Conservation (phyloP, 2,888 invertebrate genomes). For the Pristionchus arcanus region DNA sequence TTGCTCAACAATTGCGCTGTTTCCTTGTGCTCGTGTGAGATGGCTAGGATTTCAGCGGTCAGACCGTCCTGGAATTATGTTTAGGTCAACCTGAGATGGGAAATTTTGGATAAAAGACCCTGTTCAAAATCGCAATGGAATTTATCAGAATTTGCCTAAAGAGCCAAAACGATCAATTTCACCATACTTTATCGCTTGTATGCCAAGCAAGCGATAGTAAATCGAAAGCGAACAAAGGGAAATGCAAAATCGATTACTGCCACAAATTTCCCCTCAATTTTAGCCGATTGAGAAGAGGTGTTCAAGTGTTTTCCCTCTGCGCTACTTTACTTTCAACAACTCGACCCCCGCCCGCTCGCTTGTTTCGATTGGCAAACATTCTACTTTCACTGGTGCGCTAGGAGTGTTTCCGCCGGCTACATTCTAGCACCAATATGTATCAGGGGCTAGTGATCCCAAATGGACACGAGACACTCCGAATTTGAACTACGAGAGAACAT, state of each 20-base stretch:
- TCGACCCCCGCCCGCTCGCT: not conserved
- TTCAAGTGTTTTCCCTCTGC: slow-evolving; percentile 13
- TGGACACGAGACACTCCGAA: too few species aligned
- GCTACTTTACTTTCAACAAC: not conserved
- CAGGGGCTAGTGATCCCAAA: too few species aligned
- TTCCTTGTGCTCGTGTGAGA: slow-evolving; percentile 86
- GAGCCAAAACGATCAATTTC: too few species aligned
- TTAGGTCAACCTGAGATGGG: too few species aligned
- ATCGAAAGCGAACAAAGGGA: too few species aligned
- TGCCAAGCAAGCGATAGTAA: too few species aligned
- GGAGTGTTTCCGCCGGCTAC: not conserved
- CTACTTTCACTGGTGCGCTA: not conserved
- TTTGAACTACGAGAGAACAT: too few species aligned
- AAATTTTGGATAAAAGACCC: too few species aligned
- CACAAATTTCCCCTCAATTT: not conserved
- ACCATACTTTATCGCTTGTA: too few species aligned
- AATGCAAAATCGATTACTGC: not conserved
- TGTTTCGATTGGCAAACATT: slow-evolving; percentile 20
- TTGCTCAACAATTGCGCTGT: slow-evolving; percentile 86
- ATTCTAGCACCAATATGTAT: too few species aligned
- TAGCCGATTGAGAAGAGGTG: not conserved
- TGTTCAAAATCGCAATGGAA: too few species aligned
- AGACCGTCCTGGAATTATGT: slow-evolving; percentile 83
- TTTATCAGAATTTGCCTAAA: too few species aligned
- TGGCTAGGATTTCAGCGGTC: slow-evolving; percentile 87